Evolutionary conservation across 2,797 vertebrate genomes (phyloP).

Genomic region (Eleutherodactylus coqui): DNA sequence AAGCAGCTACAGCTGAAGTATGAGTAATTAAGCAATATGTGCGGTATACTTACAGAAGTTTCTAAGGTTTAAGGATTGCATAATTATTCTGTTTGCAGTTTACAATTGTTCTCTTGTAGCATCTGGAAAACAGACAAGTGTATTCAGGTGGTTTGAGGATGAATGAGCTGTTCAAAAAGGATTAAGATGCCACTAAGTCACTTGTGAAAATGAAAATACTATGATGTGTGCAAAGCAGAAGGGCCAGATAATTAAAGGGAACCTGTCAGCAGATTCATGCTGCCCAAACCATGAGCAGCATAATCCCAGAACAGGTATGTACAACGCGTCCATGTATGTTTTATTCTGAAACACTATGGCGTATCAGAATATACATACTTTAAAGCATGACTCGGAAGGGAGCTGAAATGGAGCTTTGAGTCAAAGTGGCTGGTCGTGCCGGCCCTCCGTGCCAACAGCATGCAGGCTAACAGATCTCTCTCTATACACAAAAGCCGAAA

Average conservation of each 20-base stretch:
- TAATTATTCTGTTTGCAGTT: slow-evolving; percentile 23
- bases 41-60: neutral
- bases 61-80: neutral
- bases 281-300: too few species aligned
- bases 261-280: too few species aligned
- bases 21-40: neutral
- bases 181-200: slow-evolving; percentile 7
- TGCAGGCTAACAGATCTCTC: too few species aligned
- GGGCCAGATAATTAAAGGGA: neutral
- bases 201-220: neutral
- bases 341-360: too few species aligned
- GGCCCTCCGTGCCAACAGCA: too few species aligned
- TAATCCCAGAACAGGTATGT: too few species aligned
- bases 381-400: too few species aligned
- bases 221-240: neutral
- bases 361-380: too few species aligned
- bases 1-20: slow-evolving; percentile 19
- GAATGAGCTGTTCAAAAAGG: neutral
- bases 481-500: too few species aligned
- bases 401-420: too few species aligned
- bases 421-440: too few species aligned
- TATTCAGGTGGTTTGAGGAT: neutral
- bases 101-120: neutral
- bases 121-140: slow-evolving; percentile 4
- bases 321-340: too few species aligned